These are phyloP conservation scores for Noturus placidus DNA, from an alignment of 2,113 vertebrate genomes.

Conservation along the genomic window DNA sequence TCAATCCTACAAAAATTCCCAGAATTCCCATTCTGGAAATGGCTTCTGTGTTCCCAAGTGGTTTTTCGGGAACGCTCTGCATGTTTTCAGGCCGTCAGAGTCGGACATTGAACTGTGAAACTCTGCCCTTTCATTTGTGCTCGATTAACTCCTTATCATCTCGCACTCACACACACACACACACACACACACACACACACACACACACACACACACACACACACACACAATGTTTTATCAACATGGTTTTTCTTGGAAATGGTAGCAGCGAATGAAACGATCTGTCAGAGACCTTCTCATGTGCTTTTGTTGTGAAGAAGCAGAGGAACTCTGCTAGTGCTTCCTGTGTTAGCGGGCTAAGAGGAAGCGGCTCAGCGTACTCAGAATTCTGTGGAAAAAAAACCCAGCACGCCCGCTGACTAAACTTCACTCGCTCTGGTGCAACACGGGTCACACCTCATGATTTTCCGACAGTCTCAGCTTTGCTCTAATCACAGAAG, in stretches of 20 bases:
- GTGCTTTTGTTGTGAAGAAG: background rate
- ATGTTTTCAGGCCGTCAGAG: background rate
- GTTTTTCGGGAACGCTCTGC: background rate
- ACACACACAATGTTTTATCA: background rate
- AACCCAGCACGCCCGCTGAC: background rate
- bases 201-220: background rate
- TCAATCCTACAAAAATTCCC: background rate
- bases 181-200: background rate
- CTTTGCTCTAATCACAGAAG: background rate
- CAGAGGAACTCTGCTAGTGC: slow-evolving; percentile 15
- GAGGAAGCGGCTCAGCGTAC: slow-evolving; percentile 6
- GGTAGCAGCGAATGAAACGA: background rate
- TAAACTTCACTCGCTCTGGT: background rate
- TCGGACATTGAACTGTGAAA: background rate
- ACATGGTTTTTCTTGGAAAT: slow-evolving; percentile 31
- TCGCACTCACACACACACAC: background rate
- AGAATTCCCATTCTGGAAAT: background rate
- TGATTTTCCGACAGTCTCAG: background rate
- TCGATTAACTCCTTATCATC: background rate
- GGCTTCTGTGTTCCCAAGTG: background rate
- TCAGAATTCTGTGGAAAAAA: slow-evolving; percentile 15
- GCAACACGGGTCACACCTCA: slow-evolving; percentile 13
- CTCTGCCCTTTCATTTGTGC: background rate
- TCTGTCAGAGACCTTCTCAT: background rate
- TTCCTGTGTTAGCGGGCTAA: slow-evolving; percentile 15